Evolutionary conservation across 2,113 vertebrate species (phyloP), one percentile per base, ranked within the genome.

Genomic region (Oostethus manadensis): DNA sequence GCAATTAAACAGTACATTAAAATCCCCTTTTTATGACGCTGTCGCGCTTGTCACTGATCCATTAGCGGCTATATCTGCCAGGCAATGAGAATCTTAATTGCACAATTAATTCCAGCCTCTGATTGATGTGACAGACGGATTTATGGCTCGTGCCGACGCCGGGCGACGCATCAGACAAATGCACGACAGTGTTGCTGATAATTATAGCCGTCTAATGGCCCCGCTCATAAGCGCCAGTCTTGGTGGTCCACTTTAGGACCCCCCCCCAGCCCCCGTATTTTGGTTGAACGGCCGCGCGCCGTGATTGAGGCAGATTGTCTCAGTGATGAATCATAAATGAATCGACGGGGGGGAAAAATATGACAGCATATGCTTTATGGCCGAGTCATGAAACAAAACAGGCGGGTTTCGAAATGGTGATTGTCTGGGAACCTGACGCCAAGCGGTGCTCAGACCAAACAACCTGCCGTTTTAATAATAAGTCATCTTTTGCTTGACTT

Each of bases 1-100:
- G 87, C 84, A 86, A 88, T 91, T 87, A 91, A 88, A 84, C 86
- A 89, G 81, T 88, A 77, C 87, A 88, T 90, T 90, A 90, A 90
- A 90, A 82, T 73, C 73, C 79, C 47, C 78, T 86, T 84, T 87
- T 88, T 86, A 86, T 81, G 87, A 88, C 88, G 82, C 70, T 86
- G 88, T 90, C 88, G 70, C 77, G 81, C 80, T 89, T 86, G 85
- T 90, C 88, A 79, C 68, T 76, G 82, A 87, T 84, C 87, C 90
- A 89, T 91, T 90, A 90, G 86, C 44, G 76, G 77, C 81, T 71
- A 51, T 84, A 77, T 87, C 87, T 89, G 87, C 85, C 87, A 88
- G 82, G 84, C 86, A 78, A 80, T 81, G 83, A 84, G 79, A 80
- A 81, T 88, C 82, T 88, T 90, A 91, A 91, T 90, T 88, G 87